These are phyloP conservation scores for Ctenicera cuprea DNA, from an alignment of 2,888 invertebrate species.

Conservation along the genomic window DNA sequence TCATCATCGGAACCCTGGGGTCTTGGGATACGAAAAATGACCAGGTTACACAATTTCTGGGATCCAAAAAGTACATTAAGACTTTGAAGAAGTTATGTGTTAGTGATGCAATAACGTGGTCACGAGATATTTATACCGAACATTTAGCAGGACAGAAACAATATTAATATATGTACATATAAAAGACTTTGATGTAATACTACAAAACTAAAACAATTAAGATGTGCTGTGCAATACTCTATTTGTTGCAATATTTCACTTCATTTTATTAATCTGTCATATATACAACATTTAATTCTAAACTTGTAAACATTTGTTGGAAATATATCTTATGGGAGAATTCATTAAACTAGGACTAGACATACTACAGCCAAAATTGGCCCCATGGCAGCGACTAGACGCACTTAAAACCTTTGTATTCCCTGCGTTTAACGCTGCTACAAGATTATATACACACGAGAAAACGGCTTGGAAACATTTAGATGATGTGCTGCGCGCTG, in stretches of 20 bases:
- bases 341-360: not conserved
- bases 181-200: too few species aligned
- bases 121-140: too few species aligned
- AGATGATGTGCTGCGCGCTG: not conserved
- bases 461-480: not conserved
- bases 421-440: not conserved
- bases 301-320: too few species aligned
- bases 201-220: too few species aligned
- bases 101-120: not conserved
- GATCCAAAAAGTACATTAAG: not conserved
- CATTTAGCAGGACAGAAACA: not conserved
- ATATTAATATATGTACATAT: too few species aligned
- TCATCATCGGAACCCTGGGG: not conserved
- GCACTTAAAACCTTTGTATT: constrained; percentile 8
- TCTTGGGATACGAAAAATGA: not conserved
- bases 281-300: too few species aligned
- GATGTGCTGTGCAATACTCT: too few species aligned
- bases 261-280: too few species aligned
- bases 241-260: too few species aligned
- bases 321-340: too few species aligned
- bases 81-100: not conserved
- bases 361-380: not conserved
- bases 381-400: not conserved
- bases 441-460: not conserved
- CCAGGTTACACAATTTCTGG: not conserved